Evolutionary conservation across 2,888 invertebrate species (phyloP), one percentile per base, ranked within the genome.

Genomic region (Gortyna flavago): DNA sequence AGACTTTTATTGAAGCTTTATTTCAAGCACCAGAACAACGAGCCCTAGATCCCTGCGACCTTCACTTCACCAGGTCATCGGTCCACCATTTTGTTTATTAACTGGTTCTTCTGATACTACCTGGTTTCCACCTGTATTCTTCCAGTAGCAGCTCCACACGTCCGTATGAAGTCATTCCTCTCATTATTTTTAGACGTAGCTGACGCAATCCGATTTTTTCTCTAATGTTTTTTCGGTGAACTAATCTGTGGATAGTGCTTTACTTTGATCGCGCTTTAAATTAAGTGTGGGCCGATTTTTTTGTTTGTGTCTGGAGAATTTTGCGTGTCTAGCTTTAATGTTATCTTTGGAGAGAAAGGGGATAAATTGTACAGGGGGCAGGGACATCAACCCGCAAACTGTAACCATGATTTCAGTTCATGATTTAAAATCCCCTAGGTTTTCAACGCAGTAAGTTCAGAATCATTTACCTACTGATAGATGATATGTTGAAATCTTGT

Each of bases 161-260:
- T 75, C 44, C 48, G 72, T 29, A 64, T 85, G 75, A 69, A 83
- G 79, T 85, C 80, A 88, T 88, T 89, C 81, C 71, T 81, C 73
- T 81, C 38, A 41, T 54, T 85, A 84, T 79, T 80, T 80, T 72
- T 87, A 84, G 81, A 73, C 38, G 9, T 51, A 0, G 48, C 54
- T 88, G 87, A 88, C 84, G 88, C 85, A 83, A 88, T 64, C 13
- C 5, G 35, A 74, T 73, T 79, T 80, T 79, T 69, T 77, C 75
- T 72, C 64, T 71, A 79, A 68, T 76, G 80, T 83, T 72, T 83
- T 68, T 79, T 77, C 74, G 5, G 54, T 69, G 65, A 74, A 79
- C 68, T 79, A 65, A 72, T 70, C 11, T 59, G 68, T 68, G 48
- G 13, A 32, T 32, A 67, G 32, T 67, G 48, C 48, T 67, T 32